These are phyloP conservation scores for Diprion similis DNA, from an alignment of 1,140 invertebrate species.

Conservation along the genomic window DNA sequence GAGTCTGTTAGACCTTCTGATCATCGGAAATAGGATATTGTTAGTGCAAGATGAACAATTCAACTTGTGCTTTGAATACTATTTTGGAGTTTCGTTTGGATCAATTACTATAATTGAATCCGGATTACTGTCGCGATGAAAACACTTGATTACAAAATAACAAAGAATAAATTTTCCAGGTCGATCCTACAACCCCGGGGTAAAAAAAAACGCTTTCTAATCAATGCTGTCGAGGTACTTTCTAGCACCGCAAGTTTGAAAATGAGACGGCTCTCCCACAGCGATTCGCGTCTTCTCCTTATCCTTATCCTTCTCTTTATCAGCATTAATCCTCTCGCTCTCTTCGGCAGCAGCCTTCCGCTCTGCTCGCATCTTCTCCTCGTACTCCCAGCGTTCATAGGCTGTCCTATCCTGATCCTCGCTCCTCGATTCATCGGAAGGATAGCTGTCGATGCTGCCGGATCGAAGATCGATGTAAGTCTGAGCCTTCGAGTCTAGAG, in stretches of 20 bases:
- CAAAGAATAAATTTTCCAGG: not conserved
- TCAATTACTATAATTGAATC: no score
- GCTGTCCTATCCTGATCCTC: slow-evolving; percentile 1
- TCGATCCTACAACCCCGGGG: no score
- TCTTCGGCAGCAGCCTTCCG: not conserved
- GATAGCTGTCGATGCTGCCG: slow-evolving; percentile 26
- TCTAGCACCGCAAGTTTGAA: slow-evolving; percentile 10
- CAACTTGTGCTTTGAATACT: no score
- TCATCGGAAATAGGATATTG: no score
- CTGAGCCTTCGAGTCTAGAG: slow-evolving; percentile 19
- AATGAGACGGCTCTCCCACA: slow-evolving; percentile 29
- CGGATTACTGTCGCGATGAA: no score
- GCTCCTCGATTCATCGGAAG: slow-evolving; percentile 1
- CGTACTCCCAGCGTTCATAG: slow-evolving; percentile 9
- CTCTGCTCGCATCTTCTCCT: not conserved
- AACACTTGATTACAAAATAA: not conserved
- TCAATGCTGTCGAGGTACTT: not conserved
- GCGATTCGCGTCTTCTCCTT: not conserved
- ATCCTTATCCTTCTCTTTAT: not conserved
- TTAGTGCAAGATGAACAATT: no score
- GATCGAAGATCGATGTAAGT: slow-evolving; percentile 30
- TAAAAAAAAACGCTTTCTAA: not conserved
- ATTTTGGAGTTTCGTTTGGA: no score
- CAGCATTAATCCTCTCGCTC: not conserved
- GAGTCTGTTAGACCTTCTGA: no score